Evolutionary conservation across 2,888 invertebrate genomes (phyloP), one percentile per base, ranked within the genome.

Genomic region (Noctua janthina): DNA sequence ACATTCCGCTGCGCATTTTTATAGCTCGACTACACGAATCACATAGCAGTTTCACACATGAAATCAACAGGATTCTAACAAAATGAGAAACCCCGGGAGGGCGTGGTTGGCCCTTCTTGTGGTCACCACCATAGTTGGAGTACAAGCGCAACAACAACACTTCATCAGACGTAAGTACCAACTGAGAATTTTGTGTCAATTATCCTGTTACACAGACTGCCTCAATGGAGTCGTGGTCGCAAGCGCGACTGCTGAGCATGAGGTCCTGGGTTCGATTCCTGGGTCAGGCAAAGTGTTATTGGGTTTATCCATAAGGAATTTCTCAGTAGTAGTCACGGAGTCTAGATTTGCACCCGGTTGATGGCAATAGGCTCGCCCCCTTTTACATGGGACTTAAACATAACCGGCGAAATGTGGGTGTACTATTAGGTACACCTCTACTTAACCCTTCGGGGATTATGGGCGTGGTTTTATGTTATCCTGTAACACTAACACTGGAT

Each of bases 121-220:
- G 77, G 86, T 92, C 51, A 84, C 89, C 62, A 82, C 90, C 69
- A 70, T 92, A 54, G 77, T 86, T 62, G 85, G 90, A 69, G 91
- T 91, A 29, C 54, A 83, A 39, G 68, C 81, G n/a, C 91, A 91
- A 62, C 91, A 93, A 15, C 94, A 95, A 75, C 94, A 95, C 74
- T 88, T 85, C 85, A 83, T 93, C 82, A 88, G 79, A 86, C 94
- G 96, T 96, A 92, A 96, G 96, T 96, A 95, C 88, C 68, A 35
- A 74, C n/a, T 81, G 46, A 68, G 13, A 62, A 67, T 74, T 70
- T 49, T 54, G 15, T 69, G 54, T 81, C 79, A 64, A 86, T 77
- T 79, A 39, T 35, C 35, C 20, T 20, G 64, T 64, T 66, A 64
- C 35, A 66, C 64, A 8, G 35, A 39, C 20, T 20, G 20, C 5